A percentile compares a stretch with the other conserved stretches of the same genome.
Evolutionary conservation across 2,888 invertebrate species (phyloP).

Genomic region (Xestia sexstrigata): DNA sequence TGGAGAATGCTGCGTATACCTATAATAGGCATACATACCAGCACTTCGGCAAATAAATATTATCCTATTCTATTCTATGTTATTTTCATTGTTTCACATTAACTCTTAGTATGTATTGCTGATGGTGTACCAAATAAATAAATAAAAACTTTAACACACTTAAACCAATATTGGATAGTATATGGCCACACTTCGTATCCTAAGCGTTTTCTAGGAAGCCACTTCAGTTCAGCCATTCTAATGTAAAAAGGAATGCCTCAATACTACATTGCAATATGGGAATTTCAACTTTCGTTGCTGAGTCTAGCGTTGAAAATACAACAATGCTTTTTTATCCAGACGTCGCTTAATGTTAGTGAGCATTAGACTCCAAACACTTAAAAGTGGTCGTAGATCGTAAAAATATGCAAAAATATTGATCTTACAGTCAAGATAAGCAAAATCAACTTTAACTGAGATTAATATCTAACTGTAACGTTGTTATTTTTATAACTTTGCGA

Average conservation of each 20-base stretch:
- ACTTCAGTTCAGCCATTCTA: neutral
- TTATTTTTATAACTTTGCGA: slow-evolving; percentile 15
- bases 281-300: neutral
- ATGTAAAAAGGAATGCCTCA: neutral
- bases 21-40: too few relatives aligned
- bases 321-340: neutral
- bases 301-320: neutral
- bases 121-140: neutral
- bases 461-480: slow-evolving; percentile 5
- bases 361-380: neutral
- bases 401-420: neutral
- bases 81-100: too few relatives aligned
- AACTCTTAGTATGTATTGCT: too few relatives aligned
- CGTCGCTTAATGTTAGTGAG: too few relatives aligned
- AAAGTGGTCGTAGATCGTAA: neutral
- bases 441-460: neutral
- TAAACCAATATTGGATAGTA: neutral
- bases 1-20: too few relatives aligned
- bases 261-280: neutral
- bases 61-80: too few relatives aligned
- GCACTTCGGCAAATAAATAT: too few relatives aligned
- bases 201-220: neutral
- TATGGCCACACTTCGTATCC: neutral
- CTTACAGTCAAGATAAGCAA: neutral
- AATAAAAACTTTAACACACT: neutral